Conservation (phyloP, 2,113 vertebrate genomes). For the Fulica atra region DNA sequence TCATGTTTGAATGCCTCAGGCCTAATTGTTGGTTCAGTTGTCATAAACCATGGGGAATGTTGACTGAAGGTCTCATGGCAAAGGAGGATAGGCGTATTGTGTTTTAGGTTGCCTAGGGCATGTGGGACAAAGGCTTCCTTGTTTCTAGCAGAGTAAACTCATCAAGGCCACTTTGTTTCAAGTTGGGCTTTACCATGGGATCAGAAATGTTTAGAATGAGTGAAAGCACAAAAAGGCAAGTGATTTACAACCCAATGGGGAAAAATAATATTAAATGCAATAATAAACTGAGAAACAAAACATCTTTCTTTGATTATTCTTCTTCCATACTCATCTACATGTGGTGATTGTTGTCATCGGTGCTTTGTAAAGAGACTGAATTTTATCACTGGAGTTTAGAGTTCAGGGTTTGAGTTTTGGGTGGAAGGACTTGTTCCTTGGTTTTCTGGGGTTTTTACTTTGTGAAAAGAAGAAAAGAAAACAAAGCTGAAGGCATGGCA, state of each 20-base stretch:
- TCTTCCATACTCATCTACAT: neutral
- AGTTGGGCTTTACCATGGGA: neutral
- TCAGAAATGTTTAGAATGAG: neutral
- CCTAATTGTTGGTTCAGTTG: constrained; percentile 50
- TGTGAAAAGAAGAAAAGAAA: neutral
- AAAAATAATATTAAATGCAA: neutral
- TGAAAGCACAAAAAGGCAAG: neutral
- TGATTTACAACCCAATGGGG: neutral
- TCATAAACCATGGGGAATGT: constrained; percentile 33
- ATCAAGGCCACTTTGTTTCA: constrained; percentile 44
- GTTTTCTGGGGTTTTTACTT: neutral
- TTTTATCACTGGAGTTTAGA: neutral
- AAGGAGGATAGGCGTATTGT: neutral
- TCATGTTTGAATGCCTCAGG: constrained; percentile 43
- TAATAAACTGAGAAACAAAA: constrained; percentile 7
- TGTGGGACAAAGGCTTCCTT: constrained; percentile 21
- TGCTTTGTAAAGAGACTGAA: neutral
- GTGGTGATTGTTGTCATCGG: neutral
- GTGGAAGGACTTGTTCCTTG: neutral
- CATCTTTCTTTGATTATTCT: neutral
- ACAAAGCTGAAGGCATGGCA: constrained; percentile 15
- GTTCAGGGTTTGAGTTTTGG: neutral
- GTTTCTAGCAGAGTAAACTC: constrained; percentile 32
- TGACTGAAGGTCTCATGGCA: constrained; percentile 47
- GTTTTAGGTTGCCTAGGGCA: constrained; percentile 21